Percentiles rank a stretch among this genome's conserved stretches.
Conservation (phyloP, 2,888 invertebrate genomes). For the Apotomis capreana region DNA sequence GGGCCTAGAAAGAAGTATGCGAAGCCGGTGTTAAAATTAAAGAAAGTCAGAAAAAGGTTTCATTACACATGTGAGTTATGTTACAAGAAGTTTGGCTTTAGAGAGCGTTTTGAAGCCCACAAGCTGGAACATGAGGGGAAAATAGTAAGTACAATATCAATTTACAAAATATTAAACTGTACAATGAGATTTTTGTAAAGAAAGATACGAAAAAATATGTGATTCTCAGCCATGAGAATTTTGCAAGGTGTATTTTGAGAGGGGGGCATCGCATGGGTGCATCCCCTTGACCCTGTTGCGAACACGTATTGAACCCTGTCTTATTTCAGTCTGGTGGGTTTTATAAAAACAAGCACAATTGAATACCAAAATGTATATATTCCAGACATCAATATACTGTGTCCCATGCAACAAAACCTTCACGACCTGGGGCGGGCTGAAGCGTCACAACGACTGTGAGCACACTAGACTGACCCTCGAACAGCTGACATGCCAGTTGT, state of each 20-base stretch:
- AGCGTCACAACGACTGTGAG: slow-evolving; percentile 65
- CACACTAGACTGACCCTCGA: slow-evolving; percentile 62
- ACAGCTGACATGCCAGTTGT: slow-evolving; percentile 63
- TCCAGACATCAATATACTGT: slow-evolving; percentile 63
- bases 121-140: slow-evolving; percentile 69
- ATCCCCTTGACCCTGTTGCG: no score
- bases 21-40: slow-evolving; percentile 48
- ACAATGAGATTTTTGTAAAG: no score
- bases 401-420: slow-evolving; percentile 69
- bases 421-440: slow-evolving; percentile 67
- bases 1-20: slow-evolving; percentile 44
- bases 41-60: slow-evolving; percentile 54
- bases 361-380: slow-evolving; percentile 14
- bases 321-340: no score
- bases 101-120: slow-evolving; percentile 68
- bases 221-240: no score
- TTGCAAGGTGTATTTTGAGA: no score
- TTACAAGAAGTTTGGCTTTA: slow-evolving; percentile 64
- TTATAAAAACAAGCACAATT: no score
- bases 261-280: no score
- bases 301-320: no score
- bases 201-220: no score
- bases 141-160: slow-evolving; percentile 56
- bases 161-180: no score
- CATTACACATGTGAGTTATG: slow-evolving; percentile 66